Evolutionary conservation across 2,888 invertebrate genomes (phyloP).

Genomic region (Melipona beecheii): DNA sequence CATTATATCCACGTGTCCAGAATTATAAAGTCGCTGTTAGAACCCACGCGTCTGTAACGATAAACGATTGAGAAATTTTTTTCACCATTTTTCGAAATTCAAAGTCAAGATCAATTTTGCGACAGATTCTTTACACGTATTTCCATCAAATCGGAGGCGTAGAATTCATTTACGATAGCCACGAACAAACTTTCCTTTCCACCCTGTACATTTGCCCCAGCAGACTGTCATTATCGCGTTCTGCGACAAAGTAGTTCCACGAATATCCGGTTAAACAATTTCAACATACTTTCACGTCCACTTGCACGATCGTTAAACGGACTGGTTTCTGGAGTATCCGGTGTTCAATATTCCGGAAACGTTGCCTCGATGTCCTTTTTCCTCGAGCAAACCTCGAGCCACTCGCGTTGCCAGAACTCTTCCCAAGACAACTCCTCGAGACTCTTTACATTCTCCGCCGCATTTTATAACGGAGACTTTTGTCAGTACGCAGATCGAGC

Average conservation of each 20-base stretch:
- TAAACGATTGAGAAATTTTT: too few relatives aligned
- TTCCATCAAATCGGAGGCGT: too few relatives aligned
- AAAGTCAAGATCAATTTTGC: too few relatives aligned
- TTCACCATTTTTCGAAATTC: too few relatives aligned
- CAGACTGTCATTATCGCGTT: constrained; percentile 29
- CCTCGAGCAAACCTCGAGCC: not conserved
- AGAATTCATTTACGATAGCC: too few relatives aligned
- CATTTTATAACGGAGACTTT: not conserved
- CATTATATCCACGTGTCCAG: too few relatives aligned
- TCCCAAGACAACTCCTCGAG: not conserved
- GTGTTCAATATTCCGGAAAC: constrained; percentile 18
- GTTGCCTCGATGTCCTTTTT: not conserved
- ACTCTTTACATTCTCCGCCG: not conserved
- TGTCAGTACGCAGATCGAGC: not conserved
- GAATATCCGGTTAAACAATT: constrained; percentile 48
- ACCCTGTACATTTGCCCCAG: too few relatives aligned
- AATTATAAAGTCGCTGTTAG: too few relatives aligned
- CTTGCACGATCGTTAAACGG: constrained; percentile 22
- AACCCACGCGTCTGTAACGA: too few relatives aligned
- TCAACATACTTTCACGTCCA: constrained; percentile 29
- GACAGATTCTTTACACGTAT: too few relatives aligned
- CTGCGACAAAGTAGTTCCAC: constrained; percentile 5
- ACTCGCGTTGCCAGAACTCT: constrained; percentile 20
- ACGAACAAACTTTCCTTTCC: too few relatives aligned
- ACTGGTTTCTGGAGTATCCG: constrained; percentile 31